A percentile compares a stretch with the other conserved stretches of the same genome.
Evolutionary conservation across 2,113 vertebrate species (phyloP).

Genomic region (Dunckerocampus dactyliophorus): DNA sequence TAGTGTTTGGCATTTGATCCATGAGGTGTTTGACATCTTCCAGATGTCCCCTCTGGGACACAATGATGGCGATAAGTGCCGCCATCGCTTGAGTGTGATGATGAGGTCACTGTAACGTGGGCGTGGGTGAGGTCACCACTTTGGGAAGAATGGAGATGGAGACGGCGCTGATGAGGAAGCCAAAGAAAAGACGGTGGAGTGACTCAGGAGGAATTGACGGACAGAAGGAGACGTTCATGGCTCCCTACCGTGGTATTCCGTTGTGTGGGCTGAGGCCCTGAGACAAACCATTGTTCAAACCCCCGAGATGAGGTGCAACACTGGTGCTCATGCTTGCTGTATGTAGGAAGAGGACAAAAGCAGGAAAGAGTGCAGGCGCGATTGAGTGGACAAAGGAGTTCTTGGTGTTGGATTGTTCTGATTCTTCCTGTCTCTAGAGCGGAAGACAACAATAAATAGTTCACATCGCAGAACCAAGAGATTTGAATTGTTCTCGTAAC

Average conservation of each 20-base stretch:
- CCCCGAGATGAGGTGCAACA: constrained; percentile 32
- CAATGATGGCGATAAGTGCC: constrained; percentile 30
- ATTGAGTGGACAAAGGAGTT: constrained; percentile 45
- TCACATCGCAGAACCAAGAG: not conserved
- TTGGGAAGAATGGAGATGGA: constrained; percentile 17
- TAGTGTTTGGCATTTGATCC: no score
- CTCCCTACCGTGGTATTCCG: constrained; percentile 43
- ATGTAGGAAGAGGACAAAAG: constrained; percentile 58
- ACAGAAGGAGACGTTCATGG: constrained; percentile 37
- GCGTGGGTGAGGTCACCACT: constrained; percentile 52
- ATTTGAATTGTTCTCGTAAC: not conserved
- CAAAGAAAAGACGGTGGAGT: constrained; percentile 24
- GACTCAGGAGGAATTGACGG: constrained; percentile 23
- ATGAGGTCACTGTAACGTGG: constrained; percentile 56
- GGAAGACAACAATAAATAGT: not conserved
- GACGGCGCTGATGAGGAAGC: constrained; percentile 35
- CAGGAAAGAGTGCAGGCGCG: constrained; percentile 43
- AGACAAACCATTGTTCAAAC: constrained; percentile 50
- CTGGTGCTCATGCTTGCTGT: constrained; percentile 31
- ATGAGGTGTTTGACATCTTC: no score
- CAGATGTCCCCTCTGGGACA: constrained; percentile 27
- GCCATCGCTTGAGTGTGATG: constrained; percentile 33
- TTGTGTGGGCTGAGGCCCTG: constrained; percentile 50
- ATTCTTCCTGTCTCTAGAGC: constrained; percentile 32
- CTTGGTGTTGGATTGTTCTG: constrained; percentile 46